Base-by-base conservation (phyloP, 2,888 invertebrate species). In the Drosophila kuntzei region DNA sequence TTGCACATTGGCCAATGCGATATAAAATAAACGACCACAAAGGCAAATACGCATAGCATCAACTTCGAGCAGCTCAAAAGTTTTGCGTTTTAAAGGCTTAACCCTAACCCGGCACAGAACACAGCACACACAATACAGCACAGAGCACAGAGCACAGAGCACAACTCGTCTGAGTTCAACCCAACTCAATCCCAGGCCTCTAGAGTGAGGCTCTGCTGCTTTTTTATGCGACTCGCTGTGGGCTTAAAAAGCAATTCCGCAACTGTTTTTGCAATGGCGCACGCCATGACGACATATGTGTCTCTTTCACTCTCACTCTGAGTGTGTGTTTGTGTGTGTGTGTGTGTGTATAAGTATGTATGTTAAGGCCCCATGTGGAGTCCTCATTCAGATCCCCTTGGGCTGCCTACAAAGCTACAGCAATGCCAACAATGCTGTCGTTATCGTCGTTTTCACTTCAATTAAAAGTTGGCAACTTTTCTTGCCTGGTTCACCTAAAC, bases 381-480 rank as follows among this genome's bases (percentile, higher is more conserved):
- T 64, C 55, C 86, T 72, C 76, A 77, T 70, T 55, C 79, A 60
- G 76, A 72, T 43, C 82, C 82, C 88, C 76, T 85, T 69, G 82
- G 88, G 76, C 79, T 68, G 75, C 60, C 78, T 78, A 66, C 75
- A 84, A 67, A 71, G 76, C 76, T 71, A 64, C 63, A 81, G 84
- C 71, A 79, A 77, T 71, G 76, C 79, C 81, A 82, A 87, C 87
- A 86, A 89, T 87, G 80, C 89, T 86, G 89, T 89, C 87, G 88
- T 86, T 88, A 87, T 84, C 84, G 84, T 89, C 90, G 90, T 89
- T 89, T 90, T 87, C 90, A 87, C 89, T 90, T 89, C 89, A 90
- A 90, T 90, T 90, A 89, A 90, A 90, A 89, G 87, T 90, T 90
- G 74, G 76, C 82, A 89, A 90, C 87, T 90, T 89, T 90, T 89